Evolutionary conservation across 2,797 vertebrate species (phyloP), one percentile per base, ranked within the genome.

Genomic region (Leptatherina wallacei): DNA sequence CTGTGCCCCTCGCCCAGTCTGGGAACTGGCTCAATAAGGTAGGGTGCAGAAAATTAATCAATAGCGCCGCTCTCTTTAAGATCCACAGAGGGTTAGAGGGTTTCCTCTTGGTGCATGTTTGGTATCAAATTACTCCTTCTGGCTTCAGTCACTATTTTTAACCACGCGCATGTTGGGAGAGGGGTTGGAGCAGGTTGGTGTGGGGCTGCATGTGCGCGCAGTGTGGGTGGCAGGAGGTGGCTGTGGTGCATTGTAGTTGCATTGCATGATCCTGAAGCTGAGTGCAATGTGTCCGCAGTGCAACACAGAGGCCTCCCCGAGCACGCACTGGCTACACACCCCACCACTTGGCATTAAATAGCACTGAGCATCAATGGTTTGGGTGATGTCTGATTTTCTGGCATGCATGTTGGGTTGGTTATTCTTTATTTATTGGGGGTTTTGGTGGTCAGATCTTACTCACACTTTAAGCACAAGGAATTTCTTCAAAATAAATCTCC

Each of bases 201-300:
- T 71, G 78, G 64, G 81, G 65, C 33, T 80, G 78, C 84, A 82
- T 77, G 73, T 83, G 81, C 63, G 85, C 75, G 54, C 70, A 77
- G 85, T 84, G 80, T 89, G 87, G 89, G 89, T 91, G 90, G 82
- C 80, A 89, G 95, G 93, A 90, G 95, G 94, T 95, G 85, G 94
- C 97, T 96, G 95, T 91, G 90, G 97, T 99, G 97, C 97, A 98
- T 99, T 99, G 97, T 99, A 97, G 97, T 98, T 99, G 97, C 97
- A 99, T 99, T 99, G 97, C 97, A 99, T 96, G 96, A 96, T 95
- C 92, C 91, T 92, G 89, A 88, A 84, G 85, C 88, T 66, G 88
- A 93, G 91, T 99, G 97, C 97, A 97, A 96, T 98, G 97, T 96
- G 94, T 92, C 97, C 96, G 95, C 96, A 98, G 97, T 97, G 96